A percentile compares a stretch with the other conserved stretches of the same genome.
Evolutionary conservation across 2,797 vertebrate species (phyloP).

Genomic region (Mormyrus hasselquistii): DNA sequence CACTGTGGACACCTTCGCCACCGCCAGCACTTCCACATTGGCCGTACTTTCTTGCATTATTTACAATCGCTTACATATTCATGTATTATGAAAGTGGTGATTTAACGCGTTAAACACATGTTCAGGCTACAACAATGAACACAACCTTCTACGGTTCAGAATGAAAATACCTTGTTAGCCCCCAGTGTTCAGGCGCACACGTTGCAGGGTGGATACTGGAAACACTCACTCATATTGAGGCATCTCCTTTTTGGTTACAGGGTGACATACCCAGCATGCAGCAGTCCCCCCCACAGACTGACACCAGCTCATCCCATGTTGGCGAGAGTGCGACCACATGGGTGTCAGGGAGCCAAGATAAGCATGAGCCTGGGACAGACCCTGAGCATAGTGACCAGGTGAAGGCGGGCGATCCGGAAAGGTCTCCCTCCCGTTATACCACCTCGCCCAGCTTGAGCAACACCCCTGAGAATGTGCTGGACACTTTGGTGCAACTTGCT

Average conservation of each 20-base stretch:
- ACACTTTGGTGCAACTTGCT: neutral
- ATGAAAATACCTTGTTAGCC: neutral
- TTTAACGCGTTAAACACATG: neutral
- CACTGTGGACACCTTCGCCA: constrained; percentile 26
- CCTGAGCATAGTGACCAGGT: neutral
- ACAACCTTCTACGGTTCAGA: neutral
- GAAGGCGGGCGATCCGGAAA: neutral
- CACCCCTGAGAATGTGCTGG: neutral
- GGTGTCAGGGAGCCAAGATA: neutral
- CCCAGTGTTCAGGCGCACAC: neutral
- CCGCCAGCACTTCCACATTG: constrained; percentile 27
- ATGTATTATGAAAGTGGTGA: neutral
- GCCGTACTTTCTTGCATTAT: neutral
- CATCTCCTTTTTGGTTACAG: constrained; percentile 15
- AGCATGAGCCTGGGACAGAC: neutral
- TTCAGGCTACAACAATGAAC: neutral
- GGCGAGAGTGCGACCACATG: constrained; percentile 8
- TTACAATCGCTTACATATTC: neutral
- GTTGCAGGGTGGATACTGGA: neutral
- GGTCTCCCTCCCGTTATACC: neutral
- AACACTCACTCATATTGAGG: neutral
- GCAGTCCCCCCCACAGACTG: constrained; percentile 17
- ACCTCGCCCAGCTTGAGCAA: neutral
- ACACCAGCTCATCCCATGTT: constrained; percentile 21
- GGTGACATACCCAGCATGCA: constrained; percentile 13